Percentiles rank a stretch among this genome's conserved stretches.
Conservation (phyloP, 2,888 invertebrate genomes). For the Zygothrica quintamaculata region DNA sequence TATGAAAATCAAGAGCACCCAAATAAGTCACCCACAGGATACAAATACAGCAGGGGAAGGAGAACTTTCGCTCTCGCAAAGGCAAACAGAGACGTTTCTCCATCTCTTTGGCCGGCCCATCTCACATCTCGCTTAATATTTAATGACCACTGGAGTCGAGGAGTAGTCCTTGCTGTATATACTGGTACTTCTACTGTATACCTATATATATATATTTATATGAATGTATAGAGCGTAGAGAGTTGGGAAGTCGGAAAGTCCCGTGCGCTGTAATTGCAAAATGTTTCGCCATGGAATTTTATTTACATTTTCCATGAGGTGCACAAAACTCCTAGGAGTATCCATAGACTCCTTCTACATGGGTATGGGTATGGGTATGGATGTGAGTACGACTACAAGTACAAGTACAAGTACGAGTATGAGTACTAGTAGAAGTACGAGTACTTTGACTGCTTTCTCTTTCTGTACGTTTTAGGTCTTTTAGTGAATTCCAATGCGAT, state of each 20-base stretch:
- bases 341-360: slow-evolving; percentile 28
- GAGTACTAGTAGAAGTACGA: not conserved
- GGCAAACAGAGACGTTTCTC: slow-evolving; percentile 44
- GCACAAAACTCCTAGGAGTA: slow-evolving; percentile 53
- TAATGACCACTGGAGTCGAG: slow-evolving; percentile 76
- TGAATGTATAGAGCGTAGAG: slow-evolving; percentile 2
- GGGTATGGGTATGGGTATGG: no score
- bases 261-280: slow-evolving; percentile 69
- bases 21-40: slow-evolving; percentile 6
- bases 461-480: slow-evolving; percentile 13
- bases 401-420: no score
- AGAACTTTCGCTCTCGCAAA: slow-evolving; percentile 52
- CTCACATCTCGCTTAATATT: slow-evolving; percentile 71
- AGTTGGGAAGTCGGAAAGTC: slow-evolving; percentile 26
- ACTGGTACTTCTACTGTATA: not conserved
- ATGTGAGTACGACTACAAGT: not conserved
- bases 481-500: slow-evolving; percentile 69
- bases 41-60: not conserved
- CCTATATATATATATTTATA: no score
- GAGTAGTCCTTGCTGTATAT: slow-evolving; percentile 23
- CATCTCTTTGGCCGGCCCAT: not conserved
- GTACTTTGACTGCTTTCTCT: slow-evolving; percentile 17
- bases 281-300: slow-evolving; percentile 74
- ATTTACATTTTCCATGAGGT: slow-evolving; percentile 76
- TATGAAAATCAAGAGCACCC: slow-evolving; percentile 5